Percentiles rank a stretch among this genome's conserved stretches.
Evolutionary conservation across 2,113 vertebrate species (phyloP).

Genomic region (Anarhynchus alexandrinus): DNA sequence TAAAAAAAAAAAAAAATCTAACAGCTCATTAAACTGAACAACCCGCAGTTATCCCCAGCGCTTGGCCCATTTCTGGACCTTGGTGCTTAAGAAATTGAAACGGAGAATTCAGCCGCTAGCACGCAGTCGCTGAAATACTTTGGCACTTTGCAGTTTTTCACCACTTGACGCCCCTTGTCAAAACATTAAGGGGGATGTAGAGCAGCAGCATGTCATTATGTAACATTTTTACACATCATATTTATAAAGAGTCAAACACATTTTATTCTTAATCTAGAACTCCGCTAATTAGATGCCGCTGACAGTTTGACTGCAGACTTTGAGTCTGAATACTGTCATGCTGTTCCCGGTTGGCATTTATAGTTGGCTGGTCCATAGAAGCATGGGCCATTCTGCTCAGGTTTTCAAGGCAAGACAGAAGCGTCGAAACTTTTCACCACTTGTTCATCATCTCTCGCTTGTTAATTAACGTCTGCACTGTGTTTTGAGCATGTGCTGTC

Average conservation of each 20-base stretch:
- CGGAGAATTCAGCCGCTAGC: not conserved
- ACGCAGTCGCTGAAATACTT: not conserved
- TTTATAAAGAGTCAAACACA: constrained; percentile 64
- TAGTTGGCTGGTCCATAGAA: constrained; percentile 31
- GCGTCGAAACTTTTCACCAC: constrained; percentile 31
- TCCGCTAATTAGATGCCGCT: constrained; percentile 48
- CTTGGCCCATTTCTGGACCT: not conserved
- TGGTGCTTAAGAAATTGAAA: not conserved
- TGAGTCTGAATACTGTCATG: constrained; percentile 37
- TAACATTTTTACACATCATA: constrained; percentile 66
- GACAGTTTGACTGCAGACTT: constrained; percentile 57
- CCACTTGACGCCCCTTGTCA: constrained; percentile 57
- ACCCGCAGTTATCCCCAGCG: not conserved
- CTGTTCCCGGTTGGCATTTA: constrained; percentile 43
- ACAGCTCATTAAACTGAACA: constrained; percentile 4
- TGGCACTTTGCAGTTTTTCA: constrained; percentile 42
- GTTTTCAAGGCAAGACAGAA: constrained; percentile 24
- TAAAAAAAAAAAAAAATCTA: not conserved
- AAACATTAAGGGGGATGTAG: constrained; percentile 59
- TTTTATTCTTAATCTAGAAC: constrained; percentile 62
- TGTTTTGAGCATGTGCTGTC: constrained; percentile 4
- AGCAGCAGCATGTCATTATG: constrained; percentile 60
- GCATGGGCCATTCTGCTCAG: constrained; percentile 39
- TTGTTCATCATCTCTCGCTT: not conserved
- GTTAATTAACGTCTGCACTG: constrained; percentile 49